phyloP scores from a whole-genome alignment of 2,888 invertebrate species.

The Eristalis pertinax region DNA sequence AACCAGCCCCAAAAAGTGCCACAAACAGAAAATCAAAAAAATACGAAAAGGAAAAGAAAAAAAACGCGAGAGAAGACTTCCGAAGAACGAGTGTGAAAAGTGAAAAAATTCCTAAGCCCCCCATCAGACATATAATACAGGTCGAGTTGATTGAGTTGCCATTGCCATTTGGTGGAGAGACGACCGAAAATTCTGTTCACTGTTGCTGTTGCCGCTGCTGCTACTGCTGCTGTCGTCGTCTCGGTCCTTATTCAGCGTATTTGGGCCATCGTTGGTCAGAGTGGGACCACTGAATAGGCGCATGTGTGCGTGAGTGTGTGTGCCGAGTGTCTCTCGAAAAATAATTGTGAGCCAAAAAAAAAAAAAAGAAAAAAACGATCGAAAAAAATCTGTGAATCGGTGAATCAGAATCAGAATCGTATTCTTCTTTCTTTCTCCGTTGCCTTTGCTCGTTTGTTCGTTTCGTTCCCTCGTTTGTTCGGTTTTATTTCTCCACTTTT shows the following conservation, averaged over 20 bases:
- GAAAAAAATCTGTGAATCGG: background rate
- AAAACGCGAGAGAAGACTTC: background rate
- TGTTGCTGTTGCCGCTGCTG: background rate
- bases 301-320: background rate
- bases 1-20: conserved; percentile 26
- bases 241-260: conserved; percentile 48
- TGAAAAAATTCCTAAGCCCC: conserved; percentile 5
- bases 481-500: conserved; percentile 14
- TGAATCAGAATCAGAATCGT: conserved; percentile 9
- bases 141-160: background rate
- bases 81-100: background rate
- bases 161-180: conserved; percentile 19
- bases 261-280: conserved; percentile 29
- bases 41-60: conserved; percentile 11
- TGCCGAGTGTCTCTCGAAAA: background rate
- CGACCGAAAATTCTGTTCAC: conserved; percentile 23
- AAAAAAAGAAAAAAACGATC: background rate
- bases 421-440: conserved; percentile 30
- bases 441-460: conserved; percentile 29
- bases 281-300: conserved; percentile 20
- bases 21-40: background rate
- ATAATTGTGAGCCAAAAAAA: background rate
- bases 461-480: conserved; percentile 28
- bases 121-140: background rate
- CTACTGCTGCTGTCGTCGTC: background rate